Conservation (phyloP, 2,888 invertebrate species). For the Campopleginae sp. region DNA sequence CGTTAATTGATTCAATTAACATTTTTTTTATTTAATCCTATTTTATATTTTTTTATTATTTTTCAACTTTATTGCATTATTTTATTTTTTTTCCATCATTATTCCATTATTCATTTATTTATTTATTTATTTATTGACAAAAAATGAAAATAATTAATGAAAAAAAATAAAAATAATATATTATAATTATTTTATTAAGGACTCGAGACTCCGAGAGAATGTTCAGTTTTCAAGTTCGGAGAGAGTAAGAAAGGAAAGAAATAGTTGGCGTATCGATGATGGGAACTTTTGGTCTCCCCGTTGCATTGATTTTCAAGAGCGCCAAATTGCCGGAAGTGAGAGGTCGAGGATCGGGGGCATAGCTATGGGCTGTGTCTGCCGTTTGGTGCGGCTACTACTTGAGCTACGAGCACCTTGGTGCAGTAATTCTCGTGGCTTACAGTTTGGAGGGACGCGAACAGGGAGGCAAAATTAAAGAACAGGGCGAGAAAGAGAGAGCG, state of each 20-base stretch:
- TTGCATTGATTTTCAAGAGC: conserved; percentile 79
- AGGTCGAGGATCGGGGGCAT: conserved; percentile 74
- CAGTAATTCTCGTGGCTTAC: conserved; percentile 37
- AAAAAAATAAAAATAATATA: no score
- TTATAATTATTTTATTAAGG: no score
- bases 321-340: conserved; percentile 80
- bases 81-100: no score
- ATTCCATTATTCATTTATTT: no score
- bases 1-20: no score
- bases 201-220: background rate
- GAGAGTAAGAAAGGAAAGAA: conserved; percentile 54
- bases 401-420: conserved; percentile 9
- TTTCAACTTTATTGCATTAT: no score
- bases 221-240: background rate
- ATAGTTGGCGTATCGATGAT: conserved; percentile 67
- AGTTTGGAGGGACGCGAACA: conserved; percentile 61
- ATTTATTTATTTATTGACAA: no score
- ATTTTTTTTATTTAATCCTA: no score
- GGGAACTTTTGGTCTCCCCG: conserved; percentile 72
- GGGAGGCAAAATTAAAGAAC: conserved; percentile 31
- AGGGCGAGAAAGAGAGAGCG: background rate
- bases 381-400: conserved; percentile 43
- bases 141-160: no score
- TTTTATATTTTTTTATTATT: no score
- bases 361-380: conserved; percentile 48